Evolutionary conservation across 2,113 vertebrate genomes (phyloP).

Genomic region (Prunella himalayana): DNA sequence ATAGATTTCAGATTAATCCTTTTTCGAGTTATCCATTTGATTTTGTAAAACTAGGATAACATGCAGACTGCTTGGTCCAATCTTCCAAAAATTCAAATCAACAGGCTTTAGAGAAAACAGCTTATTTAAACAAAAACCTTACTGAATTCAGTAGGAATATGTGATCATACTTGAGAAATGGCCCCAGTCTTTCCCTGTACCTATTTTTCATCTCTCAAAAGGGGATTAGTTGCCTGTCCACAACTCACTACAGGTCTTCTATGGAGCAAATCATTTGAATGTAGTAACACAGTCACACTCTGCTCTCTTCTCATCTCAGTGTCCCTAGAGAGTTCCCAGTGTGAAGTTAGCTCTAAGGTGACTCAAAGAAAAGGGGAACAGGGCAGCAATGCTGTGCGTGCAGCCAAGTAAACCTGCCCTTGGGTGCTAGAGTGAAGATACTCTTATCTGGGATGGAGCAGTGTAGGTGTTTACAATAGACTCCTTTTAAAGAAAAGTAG

Average conservation of each 20-base stretch:
- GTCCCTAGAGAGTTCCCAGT: neutral
- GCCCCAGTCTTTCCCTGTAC: neutral
- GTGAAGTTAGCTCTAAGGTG: neutral
- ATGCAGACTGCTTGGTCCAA: fast-evolving
- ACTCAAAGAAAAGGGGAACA: neutral
- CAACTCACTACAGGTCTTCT: neutral
- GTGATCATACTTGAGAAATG: neutral
- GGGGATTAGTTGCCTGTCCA: neutral
- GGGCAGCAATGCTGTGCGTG: neutral
- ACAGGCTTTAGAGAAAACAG: neutral
- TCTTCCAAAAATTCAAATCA: neutral
- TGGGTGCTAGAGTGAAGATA: neutral
- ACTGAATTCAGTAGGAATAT: neutral
- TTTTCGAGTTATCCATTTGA: neutral
- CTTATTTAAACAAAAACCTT: neutral
- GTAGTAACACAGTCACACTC: neutral
- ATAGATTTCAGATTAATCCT: neutral
- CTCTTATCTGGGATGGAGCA: neutral
- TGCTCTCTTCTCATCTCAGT: neutral
- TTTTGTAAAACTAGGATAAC: neutral
- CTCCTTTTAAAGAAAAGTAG: neutral
- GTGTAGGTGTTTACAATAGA: neutral
- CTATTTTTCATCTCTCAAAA: neutral
- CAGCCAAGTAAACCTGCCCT: neutral
- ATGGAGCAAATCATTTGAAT: neutral